These are phyloP conservation scores for Albula goreensis DNA, from an alignment of 2,113 vertebrate genomes.

Conservation along the genomic window DNA sequence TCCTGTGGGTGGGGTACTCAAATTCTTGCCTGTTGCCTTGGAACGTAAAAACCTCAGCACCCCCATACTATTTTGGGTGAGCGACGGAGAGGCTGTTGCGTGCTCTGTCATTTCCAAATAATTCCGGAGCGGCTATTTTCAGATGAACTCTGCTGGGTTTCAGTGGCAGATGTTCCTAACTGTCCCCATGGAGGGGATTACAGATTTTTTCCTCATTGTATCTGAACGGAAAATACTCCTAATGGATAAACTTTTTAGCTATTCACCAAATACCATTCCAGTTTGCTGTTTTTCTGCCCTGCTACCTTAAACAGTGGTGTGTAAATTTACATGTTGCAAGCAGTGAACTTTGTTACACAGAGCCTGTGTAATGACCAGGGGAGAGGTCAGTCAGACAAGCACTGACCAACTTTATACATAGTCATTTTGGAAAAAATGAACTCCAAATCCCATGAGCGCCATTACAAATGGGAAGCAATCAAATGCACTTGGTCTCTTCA, in stretches of 20 bases:
- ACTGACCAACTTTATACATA: background rate
- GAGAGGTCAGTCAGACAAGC: background rate
- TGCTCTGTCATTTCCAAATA: background rate
- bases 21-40: conserved; percentile 30
- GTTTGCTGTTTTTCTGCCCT: background rate
- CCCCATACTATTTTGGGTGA: background rate
- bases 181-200: background rate
- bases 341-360: background rate
- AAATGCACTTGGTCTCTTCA: background rate
- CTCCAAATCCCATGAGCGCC: background rate
- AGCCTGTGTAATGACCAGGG: background rate
- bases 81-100: background rate
- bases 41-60: conserved; percentile 26
- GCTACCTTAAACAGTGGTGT: background rate
- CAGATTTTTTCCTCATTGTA: background rate
- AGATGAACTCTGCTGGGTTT: background rate
- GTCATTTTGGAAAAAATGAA: background rate
- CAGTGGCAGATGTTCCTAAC: background rate
- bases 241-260: background rate
- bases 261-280: background rate
- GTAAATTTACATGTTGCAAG: background rate
- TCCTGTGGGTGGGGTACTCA: conserved; percentile 34
- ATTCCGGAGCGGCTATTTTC: background rate
- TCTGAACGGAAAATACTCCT: background rate
- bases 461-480: background rate